Evolutionary conservation across 2,888 invertebrate genomes (phyloP), one percentile per base, ranked within the genome.

Genomic region (Cephus runcator): DNA sequence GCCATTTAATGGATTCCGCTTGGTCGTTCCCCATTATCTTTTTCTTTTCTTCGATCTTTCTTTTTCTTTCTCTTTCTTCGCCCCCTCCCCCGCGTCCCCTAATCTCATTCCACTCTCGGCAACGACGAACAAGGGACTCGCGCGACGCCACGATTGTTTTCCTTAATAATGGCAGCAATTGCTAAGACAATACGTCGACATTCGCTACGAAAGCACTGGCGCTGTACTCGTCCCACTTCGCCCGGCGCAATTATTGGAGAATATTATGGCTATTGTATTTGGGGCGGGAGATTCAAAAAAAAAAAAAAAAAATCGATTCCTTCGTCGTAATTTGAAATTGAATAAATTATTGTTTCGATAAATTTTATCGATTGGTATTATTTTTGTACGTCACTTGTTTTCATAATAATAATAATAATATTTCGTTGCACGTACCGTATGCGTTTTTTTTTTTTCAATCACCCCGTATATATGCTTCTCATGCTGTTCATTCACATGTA

Each of bases 161-260:
- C 34, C 73, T 77, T 77, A 75, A 36, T 77, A 77, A 77, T 77
- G 75, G 75, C 69, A 69, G 71, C 75, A 77, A 75, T 77, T 75
- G 75, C 75, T 77, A 69, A 35, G 77, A 77, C 69, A 75, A 77
- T 75, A 77, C 69, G 71, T 68, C 36, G 77, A 75, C 71, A 75
- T 77, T 75, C 34, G 77, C 77, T 77, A 71, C 69, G 75, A 75
- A 75, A 77, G 74, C 77, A 77, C 40, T 33, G 15, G 35, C 40
- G 40, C 23, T 40, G 23, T 1, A 23, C 6, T 9, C 56, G 56
- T 56, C 23, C 56, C 23, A 23, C 9, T 56, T 56, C 56, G 0
- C 23, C 56, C 2, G 23, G 23, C 23, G 23, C 0, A 0, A 56
- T 56, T 56, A 56, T 56, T 56, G 23, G 23, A 23, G 1, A 9